Conservation (phyloP, 2,797 vertebrate genomes). For the Lepidocolaptes lacrymiger region DNA sequence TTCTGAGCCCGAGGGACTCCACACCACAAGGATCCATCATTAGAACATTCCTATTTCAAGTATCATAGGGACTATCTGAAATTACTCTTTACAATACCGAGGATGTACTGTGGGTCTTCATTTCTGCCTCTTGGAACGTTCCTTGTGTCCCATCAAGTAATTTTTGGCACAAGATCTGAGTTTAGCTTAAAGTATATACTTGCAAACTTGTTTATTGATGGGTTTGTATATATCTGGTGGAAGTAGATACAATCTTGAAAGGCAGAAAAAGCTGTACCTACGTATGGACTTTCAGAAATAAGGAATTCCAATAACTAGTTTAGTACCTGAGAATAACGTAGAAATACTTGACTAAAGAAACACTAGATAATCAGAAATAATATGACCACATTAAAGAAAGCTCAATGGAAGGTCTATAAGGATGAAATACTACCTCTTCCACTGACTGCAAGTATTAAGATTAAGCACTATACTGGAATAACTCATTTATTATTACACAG, state of each 20-base stretch:
- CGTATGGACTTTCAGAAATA: neutral
- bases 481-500: neutral
- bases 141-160: neutral
- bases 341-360: neutral
- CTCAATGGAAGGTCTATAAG: neutral
- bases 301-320: neutral
- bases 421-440: neutral
- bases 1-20: neutral
- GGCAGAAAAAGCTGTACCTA: neutral
- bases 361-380: neutral
- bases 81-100: neutral
- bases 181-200: neutral
- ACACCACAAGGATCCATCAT: neutral
- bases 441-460: neutral
- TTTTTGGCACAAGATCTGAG: neutral
- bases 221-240: neutral
- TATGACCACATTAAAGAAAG: neutral
- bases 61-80: neutral
- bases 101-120: neutral
- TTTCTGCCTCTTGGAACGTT: neutral
- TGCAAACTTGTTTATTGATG: neutral
- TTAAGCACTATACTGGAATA: neutral
- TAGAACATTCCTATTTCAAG: neutral
- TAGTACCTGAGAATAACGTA: neutral
- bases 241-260: neutral